Evolutionary conservation across 2,888 invertebrate species (phyloP), one percentile per base, ranked within the genome.

Genomic region (Spodoptera exigua): DNA sequence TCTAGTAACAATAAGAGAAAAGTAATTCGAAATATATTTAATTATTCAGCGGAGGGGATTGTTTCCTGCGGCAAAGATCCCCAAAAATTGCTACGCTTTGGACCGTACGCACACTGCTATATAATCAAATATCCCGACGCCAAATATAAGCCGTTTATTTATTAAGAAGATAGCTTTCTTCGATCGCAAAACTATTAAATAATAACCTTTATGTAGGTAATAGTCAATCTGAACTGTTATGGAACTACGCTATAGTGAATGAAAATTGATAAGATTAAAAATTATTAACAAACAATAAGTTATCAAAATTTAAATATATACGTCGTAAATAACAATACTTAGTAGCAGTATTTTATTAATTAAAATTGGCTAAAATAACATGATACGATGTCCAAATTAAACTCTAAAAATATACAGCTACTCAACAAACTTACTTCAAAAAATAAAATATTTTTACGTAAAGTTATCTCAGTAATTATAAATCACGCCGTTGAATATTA

Each of bases 21-120:
- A 77, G 81, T 80, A 80, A 78, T 81, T 76, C 74, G 61, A 69
- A 51, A 61, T 71, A 61, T 58, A 67, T 68, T 82, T 81, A 79
- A 79, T 81, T 77, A 81, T 82, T 80, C 78, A 82, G 60, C 48
- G 45, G 58, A 70, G 64, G 46, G 73, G 75, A 80, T 80, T 81
- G 80, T 81, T 81, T 75, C 64, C 55, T 66, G 65, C 48, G 68
- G 70, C 68, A n/a, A 52, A 58, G 46, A 61, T 52, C 36, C 36
- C 61, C 46, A 59, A 56, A 59, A 55, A 73, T 56, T 47, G 54
- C 43, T 45, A 27, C 46, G 41, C 36, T 58, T 53, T 48, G 44
- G 37, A 44, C 54, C 36, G 43, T 40, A 57, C 70, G 46, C 65
- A 60, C 58, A 37, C 43, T 11, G 32, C 46, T 44, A 47, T 47